Conservation (phyloP, 1,140 invertebrate species). For the Batillaria attramentaria region DNA sequence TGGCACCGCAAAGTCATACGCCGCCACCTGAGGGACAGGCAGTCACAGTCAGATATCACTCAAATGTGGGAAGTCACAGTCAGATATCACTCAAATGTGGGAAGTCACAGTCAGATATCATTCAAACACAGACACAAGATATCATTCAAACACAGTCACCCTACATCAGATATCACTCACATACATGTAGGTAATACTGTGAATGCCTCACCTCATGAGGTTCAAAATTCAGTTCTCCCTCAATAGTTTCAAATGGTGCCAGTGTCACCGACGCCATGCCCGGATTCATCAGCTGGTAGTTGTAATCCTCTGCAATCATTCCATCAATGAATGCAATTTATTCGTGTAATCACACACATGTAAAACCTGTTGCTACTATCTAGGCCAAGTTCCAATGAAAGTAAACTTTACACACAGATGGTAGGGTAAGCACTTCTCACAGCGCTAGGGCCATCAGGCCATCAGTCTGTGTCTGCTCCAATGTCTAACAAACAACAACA, state of each 20-base stretch:
- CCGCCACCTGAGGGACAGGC: slow-evolving; percentile 65
- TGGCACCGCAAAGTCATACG: slow-evolving; percentile 70
- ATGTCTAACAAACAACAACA: too few species aligned
- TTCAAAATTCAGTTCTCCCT: slow-evolving; percentile 66
- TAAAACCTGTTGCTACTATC: too few species aligned
- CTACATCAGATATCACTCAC: not conserved
- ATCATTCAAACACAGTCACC: not conserved
- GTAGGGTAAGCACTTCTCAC: too few species aligned
- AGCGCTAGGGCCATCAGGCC: too few species aligned
- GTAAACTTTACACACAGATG: too few species aligned
- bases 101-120: not conserved
- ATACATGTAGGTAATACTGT: not conserved
- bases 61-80: too few species aligned
- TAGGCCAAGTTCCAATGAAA: too few species aligned
- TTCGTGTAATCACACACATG: not conserved
- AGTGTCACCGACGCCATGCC: slow-evolving; percentile 67
- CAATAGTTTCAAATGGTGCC: slow-evolving; percentile 58
- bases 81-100: not conserved
- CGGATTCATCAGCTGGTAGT: slow-evolving; percentile 65
- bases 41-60: too few species aligned
- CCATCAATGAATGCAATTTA: not conserved
- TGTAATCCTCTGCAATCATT: slow-evolving; percentile 63
- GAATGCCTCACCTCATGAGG: slow-evolving; percentile 64
- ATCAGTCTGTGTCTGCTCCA: too few species aligned
- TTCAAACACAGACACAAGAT: not conserved